These are phyloP conservation scores for Dromas ardeola DNA, from an alignment of 2,113 vertebrate genomes.

Conservation along the genomic window DNA sequence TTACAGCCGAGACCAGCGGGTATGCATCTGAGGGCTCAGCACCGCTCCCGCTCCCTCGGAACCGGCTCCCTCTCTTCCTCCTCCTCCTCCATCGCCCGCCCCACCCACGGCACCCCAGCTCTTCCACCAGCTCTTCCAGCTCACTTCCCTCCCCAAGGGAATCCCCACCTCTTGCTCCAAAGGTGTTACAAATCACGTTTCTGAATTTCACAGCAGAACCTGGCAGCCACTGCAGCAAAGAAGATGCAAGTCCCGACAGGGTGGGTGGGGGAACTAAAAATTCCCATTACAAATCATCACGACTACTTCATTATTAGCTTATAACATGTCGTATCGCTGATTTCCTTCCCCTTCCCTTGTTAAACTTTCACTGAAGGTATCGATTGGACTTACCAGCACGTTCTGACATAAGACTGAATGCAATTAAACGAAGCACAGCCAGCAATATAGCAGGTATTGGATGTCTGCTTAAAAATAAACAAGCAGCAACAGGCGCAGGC, in stretches of 20 bases:
- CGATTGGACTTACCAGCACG: constrained; percentile 19
- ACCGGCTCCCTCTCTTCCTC: not conserved
- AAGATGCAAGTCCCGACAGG: not conserved
- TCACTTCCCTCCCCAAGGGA: not conserved
- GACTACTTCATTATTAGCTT: not conserved
- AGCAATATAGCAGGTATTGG: not conserved
- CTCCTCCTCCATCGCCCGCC: not conserved
- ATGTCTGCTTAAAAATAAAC: not conserved
- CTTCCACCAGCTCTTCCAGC: constrained; percentile 32
- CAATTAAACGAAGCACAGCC: not conserved
- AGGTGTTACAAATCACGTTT: not conserved
- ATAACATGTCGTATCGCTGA: not conserved
- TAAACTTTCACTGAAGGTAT: constrained; percentile 24
- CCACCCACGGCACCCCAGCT: constrained; percentile 48
- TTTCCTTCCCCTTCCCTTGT: not conserved
- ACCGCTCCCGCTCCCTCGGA: not conserved
- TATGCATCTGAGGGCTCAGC: not conserved
- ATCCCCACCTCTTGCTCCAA: not conserved
- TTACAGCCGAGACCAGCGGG: constrained; percentile 3
- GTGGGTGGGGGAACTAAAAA: not conserved
- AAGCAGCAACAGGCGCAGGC: not conserved
- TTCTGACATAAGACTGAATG: not conserved
- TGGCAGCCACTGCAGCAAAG: not conserved
- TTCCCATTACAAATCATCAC: not conserved
- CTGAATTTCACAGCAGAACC: constrained; percentile 18